Evolutionary conservation across 2,888 invertebrate species (phyloP).

Genomic region (Leucophora obtusa): DNA sequence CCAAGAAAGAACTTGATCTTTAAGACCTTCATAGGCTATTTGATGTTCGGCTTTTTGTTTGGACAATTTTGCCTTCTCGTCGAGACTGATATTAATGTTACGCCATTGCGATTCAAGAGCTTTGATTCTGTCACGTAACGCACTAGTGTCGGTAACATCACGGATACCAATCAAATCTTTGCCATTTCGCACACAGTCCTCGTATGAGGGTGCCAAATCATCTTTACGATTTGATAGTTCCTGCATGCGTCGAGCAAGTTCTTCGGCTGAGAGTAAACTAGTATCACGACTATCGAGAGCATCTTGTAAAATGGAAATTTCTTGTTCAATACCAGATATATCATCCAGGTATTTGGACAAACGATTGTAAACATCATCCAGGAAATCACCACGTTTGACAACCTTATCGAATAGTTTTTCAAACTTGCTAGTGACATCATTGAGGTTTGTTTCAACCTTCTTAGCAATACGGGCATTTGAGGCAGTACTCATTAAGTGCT

Average conservation of each 20-base stretch:
- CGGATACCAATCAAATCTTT: conserved; percentile 89
- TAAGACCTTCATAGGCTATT: conserved; percentile 90
- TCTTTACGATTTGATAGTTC: conserved; percentile 80
- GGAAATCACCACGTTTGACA: conserved; percentile 87
- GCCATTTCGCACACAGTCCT: conserved; percentile 89
- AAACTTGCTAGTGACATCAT: conserved; percentile 90
- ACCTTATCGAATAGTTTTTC: conserved; percentile 91
- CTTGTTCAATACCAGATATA: conserved; percentile 85
- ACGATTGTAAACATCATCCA: conserved; percentile 87
- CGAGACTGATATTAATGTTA: conserved; percentile 88
- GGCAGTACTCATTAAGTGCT: conserved; percentile 88
- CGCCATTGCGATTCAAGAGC: conserved; percentile 93
- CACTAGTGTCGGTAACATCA: conserved; percentile 92
- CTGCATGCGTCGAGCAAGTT: conserved; percentile 81
- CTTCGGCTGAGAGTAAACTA: conserved; percentile 83
- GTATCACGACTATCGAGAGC: conserved; percentile 87
- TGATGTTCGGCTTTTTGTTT: conserved; percentile 92
- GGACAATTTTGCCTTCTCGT: conserved; percentile 90
- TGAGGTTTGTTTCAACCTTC: conserved; percentile 92
- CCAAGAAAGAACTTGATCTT: conserved; percentile 90
- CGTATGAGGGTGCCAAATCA: conserved; percentile 84
- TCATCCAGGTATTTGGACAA: conserved; percentile 85
- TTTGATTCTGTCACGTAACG: conserved; percentile 91
- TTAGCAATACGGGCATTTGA: conserved; percentile 93
- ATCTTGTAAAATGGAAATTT: conserved; percentile 85